Evolutionary conservation across 2,888 invertebrate species (phyloP).

Genomic region (Cremastinae sp.): DNA sequence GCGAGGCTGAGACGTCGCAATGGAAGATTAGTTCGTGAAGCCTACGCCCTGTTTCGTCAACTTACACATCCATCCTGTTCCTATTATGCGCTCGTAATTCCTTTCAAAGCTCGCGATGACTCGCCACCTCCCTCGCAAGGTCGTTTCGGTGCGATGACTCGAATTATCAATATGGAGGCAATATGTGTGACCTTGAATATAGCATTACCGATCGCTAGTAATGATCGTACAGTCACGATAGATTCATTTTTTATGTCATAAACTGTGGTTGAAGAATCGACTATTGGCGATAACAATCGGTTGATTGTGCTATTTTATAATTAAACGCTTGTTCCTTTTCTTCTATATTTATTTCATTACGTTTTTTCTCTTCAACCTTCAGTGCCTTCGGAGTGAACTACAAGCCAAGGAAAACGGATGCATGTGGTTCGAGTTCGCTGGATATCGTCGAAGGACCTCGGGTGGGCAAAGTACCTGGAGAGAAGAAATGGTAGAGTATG

Average conservation of each 20-base stretch:
- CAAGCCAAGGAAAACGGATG: constrained; percentile 23
- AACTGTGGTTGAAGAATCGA: background rate
- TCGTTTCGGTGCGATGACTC: constrained; percentile 47
- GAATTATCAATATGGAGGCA: constrained; percentile 6
- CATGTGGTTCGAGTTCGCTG: constrained; percentile 4
- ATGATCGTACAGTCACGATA: too few species aligned
- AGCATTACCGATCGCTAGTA: too few species aligned
- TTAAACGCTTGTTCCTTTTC: background rate
- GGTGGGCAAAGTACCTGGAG: constrained; percentile 8
- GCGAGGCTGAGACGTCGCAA: constrained; percentile 54
- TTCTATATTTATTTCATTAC: background rate
- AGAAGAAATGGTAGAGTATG: constrained; percentile 63
- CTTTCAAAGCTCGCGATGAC: constrained; percentile 44
- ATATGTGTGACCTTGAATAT: too few species aligned
- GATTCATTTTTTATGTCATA: constrained; percentile 1
- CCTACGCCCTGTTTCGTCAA: constrained; percentile 51
- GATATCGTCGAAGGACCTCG: constrained; percentile 32
- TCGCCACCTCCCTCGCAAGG: constrained; percentile 46
- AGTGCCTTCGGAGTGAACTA: background rate
- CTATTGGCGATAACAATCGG: background rate
- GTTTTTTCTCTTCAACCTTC: background rate
- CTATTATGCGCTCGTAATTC: constrained; percentile 38
- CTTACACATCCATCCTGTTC: constrained; percentile 39
- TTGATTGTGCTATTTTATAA: background rate
- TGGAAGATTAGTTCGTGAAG: constrained; percentile 49